These are phyloP conservation scores for Bucorvus abyssinicus DNA, from an alignment of 2,797 vertebrate species.

Conservation along the genomic window DNA sequence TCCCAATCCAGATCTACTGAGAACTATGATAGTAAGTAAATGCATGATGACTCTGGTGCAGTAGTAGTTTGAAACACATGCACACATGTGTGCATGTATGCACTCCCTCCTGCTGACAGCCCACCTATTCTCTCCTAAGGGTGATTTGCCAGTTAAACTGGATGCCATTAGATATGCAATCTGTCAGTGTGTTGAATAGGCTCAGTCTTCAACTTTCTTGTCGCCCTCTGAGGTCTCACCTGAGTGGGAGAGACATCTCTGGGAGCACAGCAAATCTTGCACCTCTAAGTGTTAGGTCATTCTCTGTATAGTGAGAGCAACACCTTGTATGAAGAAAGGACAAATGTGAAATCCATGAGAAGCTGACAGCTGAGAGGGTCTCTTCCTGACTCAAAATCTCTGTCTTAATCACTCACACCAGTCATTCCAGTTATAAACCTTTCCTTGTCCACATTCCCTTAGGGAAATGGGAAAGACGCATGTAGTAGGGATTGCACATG, in stretches of 20 bases:
- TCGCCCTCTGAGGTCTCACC: neutral
- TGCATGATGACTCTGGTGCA: accelerated
- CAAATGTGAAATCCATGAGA: neutral
- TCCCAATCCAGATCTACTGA: neutral
- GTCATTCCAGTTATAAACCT: neutral
- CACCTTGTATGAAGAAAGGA: neutral
- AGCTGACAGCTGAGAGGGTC: neutral
- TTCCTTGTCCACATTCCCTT: neutral
- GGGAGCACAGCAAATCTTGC: neutral
- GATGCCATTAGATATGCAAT: neutral
- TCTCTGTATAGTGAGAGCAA: neutral
- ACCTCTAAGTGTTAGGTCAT: neutral
- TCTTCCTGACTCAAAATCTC: neutral
- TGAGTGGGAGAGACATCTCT: neutral
- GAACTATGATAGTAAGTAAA: neutral
- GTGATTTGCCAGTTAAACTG: neutral
- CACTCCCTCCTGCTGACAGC: neutral
- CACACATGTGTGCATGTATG: neutral
- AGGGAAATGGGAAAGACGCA: neutral
- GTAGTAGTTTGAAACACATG: neutral
- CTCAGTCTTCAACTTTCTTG: neutral
- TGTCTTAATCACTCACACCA: neutral
- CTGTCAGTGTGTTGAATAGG: neutral
- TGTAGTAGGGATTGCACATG: neutral
- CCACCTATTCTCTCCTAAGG: neutral